A percentile compares a stretch with the other conserved stretches of the same genome.
These are phyloP conservation scores for Margarornis squamiger DNA, from an alignment of 2,797 vertebrate species.

Conservation along the genomic window DNA sequence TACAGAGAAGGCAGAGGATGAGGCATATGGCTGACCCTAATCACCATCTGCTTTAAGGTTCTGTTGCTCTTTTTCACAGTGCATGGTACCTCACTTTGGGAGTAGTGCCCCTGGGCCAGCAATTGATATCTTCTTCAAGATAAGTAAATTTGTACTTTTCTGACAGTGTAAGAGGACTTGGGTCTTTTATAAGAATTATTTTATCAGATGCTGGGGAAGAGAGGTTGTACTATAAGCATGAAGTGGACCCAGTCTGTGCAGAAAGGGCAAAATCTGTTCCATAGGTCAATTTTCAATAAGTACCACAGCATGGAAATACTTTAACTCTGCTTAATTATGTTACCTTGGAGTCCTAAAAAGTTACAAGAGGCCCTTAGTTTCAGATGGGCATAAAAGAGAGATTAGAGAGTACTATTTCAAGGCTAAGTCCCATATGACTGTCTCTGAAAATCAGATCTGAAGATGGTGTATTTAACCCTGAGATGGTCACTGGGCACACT, in stretches of 20 bases:
- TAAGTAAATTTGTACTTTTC: neutral
- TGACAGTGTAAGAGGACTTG: neutral
- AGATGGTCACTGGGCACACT: neutral
- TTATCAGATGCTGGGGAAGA: neutral
- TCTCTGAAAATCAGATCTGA: neutral
- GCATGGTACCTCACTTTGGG: neutral
- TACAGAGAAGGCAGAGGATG: accelerated
- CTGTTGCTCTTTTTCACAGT: neutral
- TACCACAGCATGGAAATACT: neutral
- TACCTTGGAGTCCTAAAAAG: neutral
- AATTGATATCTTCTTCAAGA: neutral
- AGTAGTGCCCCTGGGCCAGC: neutral
- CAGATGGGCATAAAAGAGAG: neutral
- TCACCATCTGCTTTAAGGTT: neutral
- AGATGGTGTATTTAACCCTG: neutral
- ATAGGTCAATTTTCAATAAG: neutral
- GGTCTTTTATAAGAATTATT: neutral
- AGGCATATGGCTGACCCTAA: neutral
- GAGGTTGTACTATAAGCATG: neutral
- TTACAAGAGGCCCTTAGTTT: neutral
- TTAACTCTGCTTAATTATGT: neutral
- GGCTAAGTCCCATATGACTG: neutral
- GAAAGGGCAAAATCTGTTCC: neutral
- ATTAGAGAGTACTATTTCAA: neutral
- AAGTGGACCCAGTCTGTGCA: neutral